These are phyloP conservation scores for Phataginus tetradactyla DNA, from an alignment of 2,797 vertebrate genomes.

Conservation along the genomic window DNA sequence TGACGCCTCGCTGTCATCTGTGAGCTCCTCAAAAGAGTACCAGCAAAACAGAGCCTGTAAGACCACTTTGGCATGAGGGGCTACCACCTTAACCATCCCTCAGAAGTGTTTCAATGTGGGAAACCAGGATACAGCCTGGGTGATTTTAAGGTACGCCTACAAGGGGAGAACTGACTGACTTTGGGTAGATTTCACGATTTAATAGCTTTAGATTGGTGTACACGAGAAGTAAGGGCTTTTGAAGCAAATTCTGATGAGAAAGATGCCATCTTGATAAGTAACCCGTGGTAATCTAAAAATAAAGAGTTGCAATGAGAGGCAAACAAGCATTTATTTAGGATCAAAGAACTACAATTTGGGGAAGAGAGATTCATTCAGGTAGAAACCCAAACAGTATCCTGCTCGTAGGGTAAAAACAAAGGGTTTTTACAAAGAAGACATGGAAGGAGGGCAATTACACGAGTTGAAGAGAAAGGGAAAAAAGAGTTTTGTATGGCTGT, in stretches of 20 bases:
- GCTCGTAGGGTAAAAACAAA: background rate
- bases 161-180: too few species aligned
- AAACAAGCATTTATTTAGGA: too few species aligned
- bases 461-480: background rate
- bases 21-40: background rate
- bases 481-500: background rate
- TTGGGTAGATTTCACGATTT: background rate
- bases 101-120: background rate
- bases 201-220: background rate
- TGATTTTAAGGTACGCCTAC: background rate
- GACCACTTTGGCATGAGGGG: background rate
- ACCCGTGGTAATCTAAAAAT: too few species aligned
- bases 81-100: background rate
- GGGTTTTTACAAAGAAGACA: background rate
- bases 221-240: background rate
- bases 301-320: too few species aligned
- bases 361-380: too few species aligned
- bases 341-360: too few species aligned
- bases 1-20: background rate
- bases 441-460: background rate
- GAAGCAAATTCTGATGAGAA: background rate
- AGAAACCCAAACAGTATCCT: too few species aligned
- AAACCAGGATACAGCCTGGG: background rate
- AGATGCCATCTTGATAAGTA: background rate
- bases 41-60: background rate